phyloP scores from a whole-genome alignment of 2,888 invertebrate species.

The Dicyrtoma fusca region DNA sequence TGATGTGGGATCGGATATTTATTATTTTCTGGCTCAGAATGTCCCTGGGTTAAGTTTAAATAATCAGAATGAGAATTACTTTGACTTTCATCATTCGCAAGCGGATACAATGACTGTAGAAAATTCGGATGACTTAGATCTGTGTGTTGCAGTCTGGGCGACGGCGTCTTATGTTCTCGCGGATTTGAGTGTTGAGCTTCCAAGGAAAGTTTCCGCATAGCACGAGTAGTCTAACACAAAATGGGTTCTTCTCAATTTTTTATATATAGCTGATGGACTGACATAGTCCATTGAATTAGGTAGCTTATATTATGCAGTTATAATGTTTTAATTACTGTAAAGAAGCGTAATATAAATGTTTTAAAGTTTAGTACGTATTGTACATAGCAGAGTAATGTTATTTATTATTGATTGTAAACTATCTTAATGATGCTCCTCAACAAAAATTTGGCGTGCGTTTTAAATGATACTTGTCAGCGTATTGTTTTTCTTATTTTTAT shows the following conservation, averaged over 20 bases:
- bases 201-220: constrained; percentile 17
- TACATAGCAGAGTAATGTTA: too few species aligned
- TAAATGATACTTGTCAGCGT: too few species aligned
- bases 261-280: too few species aligned
- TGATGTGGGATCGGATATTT: constrained; percentile 72
- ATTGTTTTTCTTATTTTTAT: too few species aligned
- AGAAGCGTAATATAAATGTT: too few species aligned
- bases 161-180: constrained; percentile 67
- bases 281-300: not conserved
- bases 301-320: not conserved
- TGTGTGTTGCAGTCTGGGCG: constrained; percentile 77
- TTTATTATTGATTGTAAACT: too few species aligned
- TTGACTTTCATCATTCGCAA: constrained; percentile 69
- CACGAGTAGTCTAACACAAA: too few species aligned
- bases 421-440: too few species aligned
- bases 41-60: constrained; percentile 73
- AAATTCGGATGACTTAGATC: constrained; percentile 70
- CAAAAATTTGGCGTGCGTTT: too few species aligned
- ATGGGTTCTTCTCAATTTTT: too few species aligned
- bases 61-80: constrained; percentile 64
- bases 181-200: constrained; percentile 36
- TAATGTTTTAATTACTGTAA: too few species aligned
- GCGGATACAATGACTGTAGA: constrained; percentile 80
- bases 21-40: constrained; percentile 66
- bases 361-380: too few species aligned